Percentiles rank a stretch among this genome's conserved stretches.
phyloP scores from a whole-genome alignment of 2,888 invertebrate species.

The Notodonta ziczac region DNA sequence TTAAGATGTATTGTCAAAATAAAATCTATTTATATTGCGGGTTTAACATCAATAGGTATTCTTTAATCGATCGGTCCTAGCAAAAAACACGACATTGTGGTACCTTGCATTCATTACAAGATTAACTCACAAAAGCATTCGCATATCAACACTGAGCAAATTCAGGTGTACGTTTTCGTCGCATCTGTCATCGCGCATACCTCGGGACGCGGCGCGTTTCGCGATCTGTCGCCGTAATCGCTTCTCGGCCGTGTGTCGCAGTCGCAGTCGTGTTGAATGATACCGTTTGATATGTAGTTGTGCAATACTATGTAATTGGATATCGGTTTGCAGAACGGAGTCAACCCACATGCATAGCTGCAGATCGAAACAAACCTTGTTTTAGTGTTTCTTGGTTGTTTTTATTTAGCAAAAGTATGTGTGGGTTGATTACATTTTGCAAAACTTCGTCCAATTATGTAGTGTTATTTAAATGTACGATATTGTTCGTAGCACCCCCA shows the following conservation, averaged over 20 bases:
- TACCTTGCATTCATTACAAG: neutral
- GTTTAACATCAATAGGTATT: too few relatives aligned
- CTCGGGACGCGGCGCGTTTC: neutral
- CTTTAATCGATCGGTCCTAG: neutral
- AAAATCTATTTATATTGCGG: too few relatives aligned
- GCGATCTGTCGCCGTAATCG: neutral
- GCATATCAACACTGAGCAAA: neutral
- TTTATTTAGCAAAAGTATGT: too few relatives aligned
- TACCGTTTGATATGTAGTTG: neutral
- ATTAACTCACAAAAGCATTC: neutral
- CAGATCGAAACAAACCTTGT: too few relatives aligned
- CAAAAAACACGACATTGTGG: conserved; percentile 2
- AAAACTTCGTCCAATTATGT: too few relatives aligned
- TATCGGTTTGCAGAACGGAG: too few relatives aligned
- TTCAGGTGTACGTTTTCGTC: neutral
- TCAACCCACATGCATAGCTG: too few relatives aligned
- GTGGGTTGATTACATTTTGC: too few relatives aligned
- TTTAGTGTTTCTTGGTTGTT: too few relatives aligned
- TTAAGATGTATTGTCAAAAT: too few relatives aligned
- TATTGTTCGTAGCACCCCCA: too few relatives aligned
- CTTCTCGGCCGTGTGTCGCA: neutral
- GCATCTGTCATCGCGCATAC: neutral
- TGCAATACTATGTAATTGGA: neutral
- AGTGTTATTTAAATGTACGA: too few relatives aligned
- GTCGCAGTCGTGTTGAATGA: conserved; percentile 1